Evolutionary conservation across 2,888 invertebrate genomes (phyloP).

Genomic region (Luperina testacea): DNA sequence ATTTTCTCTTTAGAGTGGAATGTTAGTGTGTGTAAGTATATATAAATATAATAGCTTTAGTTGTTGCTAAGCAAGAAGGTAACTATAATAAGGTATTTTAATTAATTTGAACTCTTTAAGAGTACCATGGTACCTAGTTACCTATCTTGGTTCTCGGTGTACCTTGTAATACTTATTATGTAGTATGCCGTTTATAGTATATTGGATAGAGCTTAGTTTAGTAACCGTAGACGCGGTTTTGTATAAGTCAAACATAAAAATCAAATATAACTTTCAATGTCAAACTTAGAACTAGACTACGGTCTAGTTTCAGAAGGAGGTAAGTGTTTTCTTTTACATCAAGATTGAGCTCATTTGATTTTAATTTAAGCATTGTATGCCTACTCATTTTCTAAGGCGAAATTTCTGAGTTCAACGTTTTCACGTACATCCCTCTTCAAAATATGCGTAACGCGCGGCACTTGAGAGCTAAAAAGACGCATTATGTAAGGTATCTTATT

Average conservation of each 20-base stretch:
- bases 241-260: slow-evolving; percentile 24
- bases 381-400: background rate
- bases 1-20: slow-evolving; percentile 10
- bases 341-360: slow-evolving; percentile 3
- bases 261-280: slow-evolving; percentile 25
- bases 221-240: slow-evolving; percentile 9
- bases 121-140: background rate
- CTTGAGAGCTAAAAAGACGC: slow-evolving; percentile 39
- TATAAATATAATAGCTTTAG: background rate
- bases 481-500: slow-evolving; percentile 49
- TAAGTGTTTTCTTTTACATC: slow-evolving; percentile 9
- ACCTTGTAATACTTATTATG: background rate
- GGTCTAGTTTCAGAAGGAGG: background rate
- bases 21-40: no score
- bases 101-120: slow-evolving; percentile 30
- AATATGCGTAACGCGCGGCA: slow-evolving; percentile 32
- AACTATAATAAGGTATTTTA: slow-evolving; percentile 10
- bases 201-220: background rate
- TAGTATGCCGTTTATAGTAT: background rate
- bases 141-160: background rate
- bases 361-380: slow-evolving; percentile 10
- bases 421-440: slow-evolving; percentile 29
- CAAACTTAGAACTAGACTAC: slow-evolving; percentile 18
- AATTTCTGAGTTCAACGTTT: slow-evolving; percentile 13
- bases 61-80: slow-evolving; percentile 1